These are phyloP conservation scores for Phyllostomus hastatus DNA, from an alignment of 2,113 vertebrate species.

Conservation along the genomic window DNA sequence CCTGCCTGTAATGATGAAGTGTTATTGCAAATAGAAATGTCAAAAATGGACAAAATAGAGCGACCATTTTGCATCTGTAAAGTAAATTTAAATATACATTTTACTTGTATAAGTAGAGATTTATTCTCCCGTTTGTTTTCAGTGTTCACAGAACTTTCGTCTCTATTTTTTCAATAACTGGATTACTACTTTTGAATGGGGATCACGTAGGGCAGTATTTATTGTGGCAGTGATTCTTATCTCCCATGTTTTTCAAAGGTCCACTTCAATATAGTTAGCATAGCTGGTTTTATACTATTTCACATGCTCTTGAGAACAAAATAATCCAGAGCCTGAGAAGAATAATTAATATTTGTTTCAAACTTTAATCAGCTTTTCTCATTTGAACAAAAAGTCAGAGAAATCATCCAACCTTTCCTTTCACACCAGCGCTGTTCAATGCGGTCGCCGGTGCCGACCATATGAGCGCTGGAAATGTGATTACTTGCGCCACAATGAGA, in stretches of 20 bases:
- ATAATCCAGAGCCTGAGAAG: background rate
- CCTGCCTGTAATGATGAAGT: background rate
- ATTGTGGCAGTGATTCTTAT: background rate
- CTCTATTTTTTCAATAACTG: background rate
- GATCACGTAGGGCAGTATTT: background rate
- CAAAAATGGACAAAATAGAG: constrained; percentile 31
- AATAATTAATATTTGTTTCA: constrained; percentile 5
- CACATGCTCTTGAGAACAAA: background rate
- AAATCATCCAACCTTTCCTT: background rate
- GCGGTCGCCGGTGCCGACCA: too few relatives aligned
- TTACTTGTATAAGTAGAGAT: background rate
- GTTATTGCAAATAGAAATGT: constrained; percentile 40
- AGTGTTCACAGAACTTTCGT: background rate
- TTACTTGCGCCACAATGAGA: background rate
- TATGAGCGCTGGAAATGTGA: background rate
- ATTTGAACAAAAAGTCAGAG: background rate
- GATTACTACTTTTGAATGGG: background rate
- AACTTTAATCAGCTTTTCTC: background rate
- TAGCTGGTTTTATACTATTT: constrained; percentile 1
- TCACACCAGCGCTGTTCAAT: background rate
- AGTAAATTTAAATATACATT: constrained; percentile 37
- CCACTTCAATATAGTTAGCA: constrained; percentile 1
- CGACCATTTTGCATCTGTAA: constrained; percentile 9
- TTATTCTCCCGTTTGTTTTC: background rate
- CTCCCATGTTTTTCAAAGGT: background rate